A percentile compares a stretch with the other conserved stretches of the same genome.
Evolutionary conservation across 2,797 vertebrate genomes (phyloP).

Genomic region (Enteromius trimaculatus): DNA sequence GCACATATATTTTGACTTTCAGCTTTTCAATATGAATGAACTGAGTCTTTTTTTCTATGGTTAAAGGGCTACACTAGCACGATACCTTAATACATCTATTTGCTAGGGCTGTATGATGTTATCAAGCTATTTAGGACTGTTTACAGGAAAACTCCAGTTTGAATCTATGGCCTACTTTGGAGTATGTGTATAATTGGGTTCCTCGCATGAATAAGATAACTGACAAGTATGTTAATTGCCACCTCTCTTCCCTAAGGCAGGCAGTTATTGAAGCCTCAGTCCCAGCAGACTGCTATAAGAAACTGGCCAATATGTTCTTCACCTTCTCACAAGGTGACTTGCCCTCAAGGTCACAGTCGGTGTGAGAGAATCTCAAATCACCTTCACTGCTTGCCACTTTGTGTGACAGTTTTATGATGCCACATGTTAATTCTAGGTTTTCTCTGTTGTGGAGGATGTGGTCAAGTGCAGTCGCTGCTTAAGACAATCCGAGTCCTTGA

Average conservation of each 20-base stretch:
- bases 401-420: slow-evolving; percentile 9
- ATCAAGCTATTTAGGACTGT: slow-evolving; percentile 51
- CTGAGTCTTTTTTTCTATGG: neutral
- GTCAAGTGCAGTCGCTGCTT: slow-evolving; percentile 9
- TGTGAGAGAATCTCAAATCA: slow-evolving; percentile 42
- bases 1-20: too few relatives aligned
- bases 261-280: slow-evolving; percentile 47
- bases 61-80: neutral
- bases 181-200: slow-evolving; percentile 61
- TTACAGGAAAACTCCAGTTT: slow-evolving; percentile 53
- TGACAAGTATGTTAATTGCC: slow-evolving; percentile 64
- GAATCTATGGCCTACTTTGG: slow-evolving; percentile 57
- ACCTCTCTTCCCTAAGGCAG: slow-evolving; percentile 52
- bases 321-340: slow-evolving; percentile 54
- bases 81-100: slow-evolving; percentile 17
- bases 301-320: slow-evolving; percentile 47
- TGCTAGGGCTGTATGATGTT: slow-evolving; percentile 12
- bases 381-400: slow-evolving; percentile 25
- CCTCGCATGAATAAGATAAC: slow-evolving; percentile 59
- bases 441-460: neutral
- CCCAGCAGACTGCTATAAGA: slow-evolving; percentile 44
- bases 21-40: neutral
- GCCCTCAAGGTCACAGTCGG: slow-evolving; percentile 21
- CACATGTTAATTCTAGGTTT: slow-evolving; percentile 21
- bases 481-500: slow-evolving; percentile 40